Base-by-base conservation (phyloP, 2,797 vertebrate genomes). In the Sebastes trivittatus region DNA sequence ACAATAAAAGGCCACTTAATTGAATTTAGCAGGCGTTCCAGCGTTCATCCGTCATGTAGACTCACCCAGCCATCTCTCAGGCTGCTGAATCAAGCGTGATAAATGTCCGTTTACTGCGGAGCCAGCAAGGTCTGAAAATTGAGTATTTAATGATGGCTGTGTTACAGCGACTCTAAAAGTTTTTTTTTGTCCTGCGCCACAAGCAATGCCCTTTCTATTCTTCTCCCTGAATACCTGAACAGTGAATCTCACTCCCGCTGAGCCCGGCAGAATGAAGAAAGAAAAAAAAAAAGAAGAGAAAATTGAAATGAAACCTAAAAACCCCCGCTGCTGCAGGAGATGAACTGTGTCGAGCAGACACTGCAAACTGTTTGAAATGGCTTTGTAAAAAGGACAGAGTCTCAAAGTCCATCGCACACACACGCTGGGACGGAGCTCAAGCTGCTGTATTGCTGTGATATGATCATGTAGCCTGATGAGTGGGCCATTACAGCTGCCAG, bases 281-380 rank as follows among this genome's bases (percentile, higher is more conserved):
- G 14, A 58, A 70, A 70, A 27, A 64, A 67, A 27, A 60, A 0
- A 54, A 65, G n/a, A 4, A 70, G 52, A 76, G 75, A 87, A 80
- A 91, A 92, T 89, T 91, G 86, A 90, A 93, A 90, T 92, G 85
- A 90, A 92, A 92, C 70, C 58, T 27, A 67, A 87, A 85, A 85
- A 49, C 86, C 77, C 87, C 85, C 16, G 79, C 83, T 86, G 87
- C 80, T 85, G 76, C 3, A 8, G 78, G 81, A 93, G 87, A 92
- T 89, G 84, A 88, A 86, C 89, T 88, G 89, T 86, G 83, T 85
- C 54, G 68, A 84, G 77, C 80, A 85, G 76, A 88, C 75, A 29
- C 81, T 30, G 79, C 71, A 77, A 80, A 89, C 64, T 75, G 75
- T 89, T 82, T 84, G 82, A 90, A 89, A 91, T 83, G 42, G 81